Conservation (phyloP, 2,888 invertebrate species). For the Brachylomia viminalis region DNA sequence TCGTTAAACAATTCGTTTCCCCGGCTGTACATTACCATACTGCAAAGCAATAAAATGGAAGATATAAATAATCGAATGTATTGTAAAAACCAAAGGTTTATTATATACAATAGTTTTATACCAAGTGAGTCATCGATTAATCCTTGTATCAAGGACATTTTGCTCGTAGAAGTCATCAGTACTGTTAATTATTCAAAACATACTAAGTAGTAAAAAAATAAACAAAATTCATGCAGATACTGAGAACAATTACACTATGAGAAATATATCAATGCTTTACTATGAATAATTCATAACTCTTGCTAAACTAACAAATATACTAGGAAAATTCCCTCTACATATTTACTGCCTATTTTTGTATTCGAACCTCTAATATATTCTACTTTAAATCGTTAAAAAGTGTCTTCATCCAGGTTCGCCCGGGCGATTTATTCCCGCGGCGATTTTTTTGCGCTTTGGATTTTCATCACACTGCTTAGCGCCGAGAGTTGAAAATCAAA, state of each 20-base stretch:
- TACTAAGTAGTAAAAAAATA: slow-evolving; percentile 8
- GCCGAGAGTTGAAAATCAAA: no score
- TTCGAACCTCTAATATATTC: neutral
- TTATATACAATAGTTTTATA: no score
- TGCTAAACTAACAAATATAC: neutral
- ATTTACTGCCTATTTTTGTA: neutral
- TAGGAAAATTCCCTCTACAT: neutral
- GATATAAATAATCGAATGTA: neutral
- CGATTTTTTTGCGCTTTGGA: no score
- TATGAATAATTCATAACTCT: neutral
- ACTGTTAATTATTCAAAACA: slow-evolving; percentile 54
- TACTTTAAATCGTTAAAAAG: neutral
- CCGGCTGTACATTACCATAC: no score
- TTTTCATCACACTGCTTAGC: no score
- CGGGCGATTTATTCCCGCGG: no score
- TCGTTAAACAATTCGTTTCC: no score
- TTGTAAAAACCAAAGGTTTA: neutral
- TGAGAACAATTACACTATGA: slow-evolving; percentile 10
- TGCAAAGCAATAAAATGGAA: no score
- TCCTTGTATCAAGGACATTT: neutral
- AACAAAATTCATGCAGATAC: slow-evolving; percentile 54
- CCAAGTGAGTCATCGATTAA: slow-evolving; percentile 4
- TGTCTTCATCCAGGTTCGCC: no score
- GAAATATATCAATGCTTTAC: neutral
- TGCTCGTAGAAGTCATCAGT: neutral